Evolutionary conservation across 2,888 invertebrate genomes (phyloP).

Genomic region (Margaritifera margaritifera): DNA sequence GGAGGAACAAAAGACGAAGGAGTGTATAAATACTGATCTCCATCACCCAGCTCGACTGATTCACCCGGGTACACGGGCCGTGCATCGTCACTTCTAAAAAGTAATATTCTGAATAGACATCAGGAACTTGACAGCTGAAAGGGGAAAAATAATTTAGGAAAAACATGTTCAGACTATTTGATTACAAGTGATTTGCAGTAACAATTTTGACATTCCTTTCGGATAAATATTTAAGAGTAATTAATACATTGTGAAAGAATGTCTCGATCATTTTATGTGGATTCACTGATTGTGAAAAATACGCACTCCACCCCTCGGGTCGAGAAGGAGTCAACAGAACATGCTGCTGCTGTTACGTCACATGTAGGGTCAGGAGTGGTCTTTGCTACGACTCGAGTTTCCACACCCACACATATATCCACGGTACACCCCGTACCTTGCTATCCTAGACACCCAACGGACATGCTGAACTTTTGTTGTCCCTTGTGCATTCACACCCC

Average conservation of each 20-base stretch:
- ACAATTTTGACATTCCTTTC: too few relatives aligned
- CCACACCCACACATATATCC: slow-evolving; percentile 25
- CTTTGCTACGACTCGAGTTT: slow-evolving; percentile 23
- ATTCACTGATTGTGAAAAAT: slow-evolving; percentile 68
- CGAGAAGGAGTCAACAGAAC: slow-evolving; percentile 13
- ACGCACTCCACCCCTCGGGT: slow-evolving; percentile 16
- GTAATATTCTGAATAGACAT: too few relatives aligned
- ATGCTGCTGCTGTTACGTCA: slow-evolving; percentile 20
- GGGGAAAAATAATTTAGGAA: too few relatives aligned
- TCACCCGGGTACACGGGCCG: slow-evolving; percentile 17
- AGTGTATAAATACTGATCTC: slow-evolving; percentile 17
- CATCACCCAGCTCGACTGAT: slow-evolving; percentile 26
- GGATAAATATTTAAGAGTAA: too few relatives aligned
- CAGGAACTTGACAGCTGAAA: too few relatives aligned
- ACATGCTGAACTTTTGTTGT: slow-evolving; percentile 61
- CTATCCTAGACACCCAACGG: slow-evolving; percentile 58
- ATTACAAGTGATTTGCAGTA: too few relatives aligned
- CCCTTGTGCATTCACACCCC: slow-evolving; percentile 60
- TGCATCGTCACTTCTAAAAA: slow-evolving; percentile 1
- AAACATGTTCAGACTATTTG: too few relatives aligned
- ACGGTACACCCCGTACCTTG: slow-evolving; percentile 46
- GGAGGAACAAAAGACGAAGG: slow-evolving; percentile 27
- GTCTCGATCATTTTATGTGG: slow-evolving; percentile 72
- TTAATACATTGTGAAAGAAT: slow-evolving; percentile 35
- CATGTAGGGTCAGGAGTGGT: slow-evolving; percentile 23